Conservation (phyloP, 2,888 invertebrate species). For the Thecophora atra region DNA sequence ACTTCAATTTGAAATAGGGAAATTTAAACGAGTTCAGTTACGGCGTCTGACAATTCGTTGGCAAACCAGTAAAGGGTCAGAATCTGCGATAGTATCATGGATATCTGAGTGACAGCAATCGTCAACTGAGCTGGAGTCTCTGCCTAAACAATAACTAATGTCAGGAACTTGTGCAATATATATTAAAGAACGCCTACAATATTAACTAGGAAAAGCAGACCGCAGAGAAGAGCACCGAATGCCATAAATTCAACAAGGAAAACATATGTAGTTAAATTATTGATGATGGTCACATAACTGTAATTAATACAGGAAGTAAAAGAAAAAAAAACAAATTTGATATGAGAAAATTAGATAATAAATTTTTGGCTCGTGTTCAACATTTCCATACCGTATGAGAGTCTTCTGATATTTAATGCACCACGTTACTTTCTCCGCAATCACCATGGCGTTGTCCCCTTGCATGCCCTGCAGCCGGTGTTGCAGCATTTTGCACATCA, state of each 20-base stretch:
- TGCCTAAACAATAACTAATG: constrained; percentile 33
- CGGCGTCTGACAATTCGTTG: constrained; percentile 44
- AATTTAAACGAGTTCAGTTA: constrained; percentile 5
- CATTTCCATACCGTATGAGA: constrained; percentile 42
- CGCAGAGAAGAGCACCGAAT: constrained; percentile 49
- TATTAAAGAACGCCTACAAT: constrained; percentile 45
- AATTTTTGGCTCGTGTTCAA: background rate
- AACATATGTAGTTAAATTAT: constrained; percentile 26
- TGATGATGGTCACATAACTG: constrained; percentile 24
- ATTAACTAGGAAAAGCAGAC: constrained; percentile 48
- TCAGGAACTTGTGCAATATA: background rate
- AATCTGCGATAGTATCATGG: constrained; percentile 45
- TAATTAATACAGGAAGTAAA: constrained; percentile 26
- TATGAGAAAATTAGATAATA: background rate
- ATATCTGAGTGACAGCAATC: constrained; percentile 42
- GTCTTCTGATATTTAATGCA: constrained; percentile 44
- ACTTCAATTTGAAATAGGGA: constrained; percentile 7
- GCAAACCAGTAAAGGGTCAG: constrained; percentile 45
- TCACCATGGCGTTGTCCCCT: background rate
- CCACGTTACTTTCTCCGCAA: constrained; percentile 37
- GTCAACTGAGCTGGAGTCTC: constrained; percentile 40
- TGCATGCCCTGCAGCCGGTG: constrained; percentile 38
- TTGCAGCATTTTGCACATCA: constrained; percentile 45
- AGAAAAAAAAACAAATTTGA: background rate
- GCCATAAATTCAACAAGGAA: constrained; percentile 45